Conservation (phyloP, 2,113 vertebrate species). For the Tylochromis polylepis region DNA sequence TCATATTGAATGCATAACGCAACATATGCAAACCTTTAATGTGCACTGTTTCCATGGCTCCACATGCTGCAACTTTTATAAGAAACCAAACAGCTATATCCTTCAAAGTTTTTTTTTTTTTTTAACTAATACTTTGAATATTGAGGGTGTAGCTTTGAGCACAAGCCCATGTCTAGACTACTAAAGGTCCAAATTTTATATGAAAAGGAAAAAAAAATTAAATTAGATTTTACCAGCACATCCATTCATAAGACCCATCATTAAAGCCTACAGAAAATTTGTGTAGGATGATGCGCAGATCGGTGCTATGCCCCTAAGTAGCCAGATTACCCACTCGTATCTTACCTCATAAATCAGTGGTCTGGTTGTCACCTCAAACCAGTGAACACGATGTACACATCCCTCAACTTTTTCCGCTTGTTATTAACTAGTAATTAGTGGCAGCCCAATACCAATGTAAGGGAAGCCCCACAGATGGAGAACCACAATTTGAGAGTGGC, state of each 20-base stretch:
- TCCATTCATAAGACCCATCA: slow-evolving; percentile 48
- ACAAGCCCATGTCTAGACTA: slow-evolving; percentile 62
- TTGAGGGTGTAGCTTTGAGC: slow-evolving; percentile 51
- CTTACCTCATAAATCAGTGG: slow-evolving; percentile 65
- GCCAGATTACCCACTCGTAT: slow-evolving; percentile 27
- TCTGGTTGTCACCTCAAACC: slow-evolving; percentile 66
- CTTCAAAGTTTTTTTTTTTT: slow-evolving; percentile 32
- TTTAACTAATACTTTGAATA: slow-evolving; percentile 28
- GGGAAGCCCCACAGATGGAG: slow-evolving; percentile 56
- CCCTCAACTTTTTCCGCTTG: slow-evolving; percentile 56
- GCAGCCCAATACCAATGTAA: slow-evolving; percentile 67
- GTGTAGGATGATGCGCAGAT: slow-evolving; percentile 24
- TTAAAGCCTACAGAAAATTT: slow-evolving; percentile 20
- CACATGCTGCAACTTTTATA: slow-evolving; percentile 32
- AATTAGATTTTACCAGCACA: slow-evolving; percentile 26
- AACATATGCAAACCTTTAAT: slow-evolving; percentile 53
- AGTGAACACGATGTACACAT: slow-evolving; percentile 61
- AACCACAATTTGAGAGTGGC: slow-evolving; percentile 57
- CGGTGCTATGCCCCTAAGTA: slow-evolving; percentile 35
- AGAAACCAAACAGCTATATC: slow-evolving; percentile 36
- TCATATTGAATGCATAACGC: slow-evolving; percentile 39
- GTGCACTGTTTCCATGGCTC: slow-evolving; percentile 15
- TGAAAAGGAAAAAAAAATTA: slow-evolving; percentile 50
- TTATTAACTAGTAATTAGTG: slow-evolving; percentile 69
- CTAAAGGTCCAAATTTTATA: slow-evolving; percentile 48